Percentiles rank a stretch among this genome's conserved stretches.
Evolutionary conservation across 2,113 vertebrate species (phyloP).

Genomic region (Malurus melanocephalus): DNA sequence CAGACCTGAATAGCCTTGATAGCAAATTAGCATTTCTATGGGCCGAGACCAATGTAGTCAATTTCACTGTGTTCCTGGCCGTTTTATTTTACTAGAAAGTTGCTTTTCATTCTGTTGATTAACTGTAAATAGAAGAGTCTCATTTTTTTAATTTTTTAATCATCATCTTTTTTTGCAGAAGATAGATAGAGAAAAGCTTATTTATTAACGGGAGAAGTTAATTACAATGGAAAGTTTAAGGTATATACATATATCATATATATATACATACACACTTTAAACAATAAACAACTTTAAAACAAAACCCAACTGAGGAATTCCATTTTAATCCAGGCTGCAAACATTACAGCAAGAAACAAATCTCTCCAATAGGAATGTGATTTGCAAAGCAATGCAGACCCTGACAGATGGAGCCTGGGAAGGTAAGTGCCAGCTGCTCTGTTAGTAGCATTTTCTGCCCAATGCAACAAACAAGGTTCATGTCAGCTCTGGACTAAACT

Average conservation of each 20-base stretch:
- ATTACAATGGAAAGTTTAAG: not conserved
- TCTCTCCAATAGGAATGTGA: not conserved
- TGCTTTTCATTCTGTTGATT: not conserved
- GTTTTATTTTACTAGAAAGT: not conserved
- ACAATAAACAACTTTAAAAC: not conserved
- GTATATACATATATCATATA: not conserved
- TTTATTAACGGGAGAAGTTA: not conserved
- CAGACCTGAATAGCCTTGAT: constrained; percentile 49
- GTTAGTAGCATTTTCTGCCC: constrained; percentile 12
- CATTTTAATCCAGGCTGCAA: not conserved
- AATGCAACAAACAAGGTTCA: not conserved
- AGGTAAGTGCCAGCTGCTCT: constrained; percentile 49
- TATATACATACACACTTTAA: rapidly evolving
- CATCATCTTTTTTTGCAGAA: not conserved
- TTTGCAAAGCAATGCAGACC: not conserved
- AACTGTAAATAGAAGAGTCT: not conserved
- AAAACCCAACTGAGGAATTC: not conserved
- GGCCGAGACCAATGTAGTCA: not conserved
- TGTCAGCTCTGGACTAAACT: not conserved
- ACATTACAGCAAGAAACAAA: not conserved
- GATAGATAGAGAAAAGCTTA: not conserved
- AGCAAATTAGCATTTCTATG: constrained; percentile 45
- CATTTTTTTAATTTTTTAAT: not conserved
- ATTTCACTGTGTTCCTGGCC: not conserved
- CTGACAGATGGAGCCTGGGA: constrained; percentile 43